phyloP scores from a whole-genome alignment of 2,888 invertebrate genomes.

The Euclidia mi region DNA sequence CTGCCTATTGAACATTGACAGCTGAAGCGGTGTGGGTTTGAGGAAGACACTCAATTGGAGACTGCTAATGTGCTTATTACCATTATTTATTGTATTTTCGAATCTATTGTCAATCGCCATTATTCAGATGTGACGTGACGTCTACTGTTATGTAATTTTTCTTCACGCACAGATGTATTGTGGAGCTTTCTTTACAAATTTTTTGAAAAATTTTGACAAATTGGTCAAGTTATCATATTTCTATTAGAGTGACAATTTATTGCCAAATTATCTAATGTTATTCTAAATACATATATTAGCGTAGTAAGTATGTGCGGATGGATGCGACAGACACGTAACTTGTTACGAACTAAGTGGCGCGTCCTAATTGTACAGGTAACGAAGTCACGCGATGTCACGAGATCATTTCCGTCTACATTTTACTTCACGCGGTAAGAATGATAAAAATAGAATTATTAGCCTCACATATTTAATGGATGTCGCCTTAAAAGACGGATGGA shows the following conservation, averaged over 20 bases:
- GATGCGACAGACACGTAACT: conserved; percentile 31
- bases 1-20: conserved; percentile 41
- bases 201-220: conserved; percentile 32
- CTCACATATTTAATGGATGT: not conserved
- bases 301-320: conserved; percentile 15
- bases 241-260: conserved; percentile 5
- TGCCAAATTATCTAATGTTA: conserved; percentile 22
- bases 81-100: conserved; percentile 52
- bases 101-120: conserved; percentile 41
- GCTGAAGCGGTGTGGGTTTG: conserved; percentile 57
- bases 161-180: conserved; percentile 38
- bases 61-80: conserved; percentile 61
- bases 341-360: conserved; percentile 31
- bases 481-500: not conserved
- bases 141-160: conserved; percentile 42
- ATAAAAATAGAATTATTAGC: conserved; percentile 6
- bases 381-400: conserved; percentile 52
- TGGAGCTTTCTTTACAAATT: conserved; percentile 36
- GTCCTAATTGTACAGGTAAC: conserved; percentile 45
- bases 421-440: not conserved
- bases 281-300: conserved; percentile 33
- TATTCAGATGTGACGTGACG: conserved; percentile 30
- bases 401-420: conserved; percentile 21
- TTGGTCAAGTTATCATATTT: conserved; percentile 25
- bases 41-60: conserved; percentile 57